Percentiles rank a stretch among this genome's conserved stretches.
Evolutionary conservation across 2,113 vertebrate genomes (phyloP).

Genomic region (Oryzias celebensis): DNA sequence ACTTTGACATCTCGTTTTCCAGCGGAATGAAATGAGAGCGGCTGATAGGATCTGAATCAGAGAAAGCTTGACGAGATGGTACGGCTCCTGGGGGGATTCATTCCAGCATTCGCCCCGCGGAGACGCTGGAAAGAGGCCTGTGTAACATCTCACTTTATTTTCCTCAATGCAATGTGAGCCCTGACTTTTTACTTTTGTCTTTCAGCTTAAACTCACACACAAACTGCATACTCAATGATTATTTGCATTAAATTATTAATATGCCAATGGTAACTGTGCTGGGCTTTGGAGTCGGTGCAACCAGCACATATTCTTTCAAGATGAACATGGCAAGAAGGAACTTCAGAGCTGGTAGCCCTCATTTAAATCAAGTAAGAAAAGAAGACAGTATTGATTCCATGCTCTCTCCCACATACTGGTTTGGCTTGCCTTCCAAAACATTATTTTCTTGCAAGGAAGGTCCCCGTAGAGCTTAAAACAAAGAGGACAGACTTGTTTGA

Average conservation of each 20-base stretch:
- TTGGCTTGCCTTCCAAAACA: slow-evolving; percentile 74
- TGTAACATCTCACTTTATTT: slow-evolving; percentile 75
- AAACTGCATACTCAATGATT: slow-evolving; percentile 77
- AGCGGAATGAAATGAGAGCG: slow-evolving; percentile 41
- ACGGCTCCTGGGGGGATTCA: slow-evolving; percentile 67
- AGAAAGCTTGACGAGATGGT: slow-evolving; percentile 60
- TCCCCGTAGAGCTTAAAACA: slow-evolving; percentile 76
- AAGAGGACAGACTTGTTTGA: slow-evolving; percentile 79
- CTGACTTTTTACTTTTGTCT: slow-evolving; percentile 75
- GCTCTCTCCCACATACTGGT: slow-evolving; percentile 61
- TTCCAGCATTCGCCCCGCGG: slow-evolving; percentile 64
- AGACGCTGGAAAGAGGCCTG: slow-evolving; percentile 64
- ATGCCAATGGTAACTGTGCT: slow-evolving; percentile 71
- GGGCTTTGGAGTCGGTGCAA: slow-evolving; percentile 73
- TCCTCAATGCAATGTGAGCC: slow-evolving; percentile 69
- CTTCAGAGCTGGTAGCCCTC: slow-evolving; percentile 75
- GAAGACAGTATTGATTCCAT: slow-evolving; percentile 76
- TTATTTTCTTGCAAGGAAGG: slow-evolving; percentile 64
- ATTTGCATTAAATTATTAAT: slow-evolving; percentile 81
- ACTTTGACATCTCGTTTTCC: slow-evolving; percentile 60
- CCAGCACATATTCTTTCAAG: slow-evolving; percentile 72
- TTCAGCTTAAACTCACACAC: slow-evolving; percentile 74
- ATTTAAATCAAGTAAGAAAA: slow-evolving; percentile 78
- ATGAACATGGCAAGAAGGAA: slow-evolving; percentile 75
- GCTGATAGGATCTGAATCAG: slow-evolving; percentile 64